Conservation (phyloP, 2,113 vertebrate genomes). For the Triplophysa tibetana region DNA sequence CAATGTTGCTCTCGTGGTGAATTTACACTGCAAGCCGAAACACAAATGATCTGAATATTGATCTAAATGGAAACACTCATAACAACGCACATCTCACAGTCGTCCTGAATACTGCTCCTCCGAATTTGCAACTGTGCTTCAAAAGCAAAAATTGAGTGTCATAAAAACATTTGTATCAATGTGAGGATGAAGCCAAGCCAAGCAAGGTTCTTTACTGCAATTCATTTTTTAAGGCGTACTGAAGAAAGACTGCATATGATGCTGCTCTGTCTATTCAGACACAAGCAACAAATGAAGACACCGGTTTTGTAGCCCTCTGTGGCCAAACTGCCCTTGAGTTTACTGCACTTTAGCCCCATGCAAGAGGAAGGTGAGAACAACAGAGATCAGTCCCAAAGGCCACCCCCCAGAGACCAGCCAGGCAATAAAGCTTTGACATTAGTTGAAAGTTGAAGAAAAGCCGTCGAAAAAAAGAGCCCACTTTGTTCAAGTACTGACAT, state of each 20-base stretch:
- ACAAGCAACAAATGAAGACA: constrained; percentile 47
- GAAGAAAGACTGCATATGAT: constrained; percentile 52
- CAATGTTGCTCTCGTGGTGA: background rate
- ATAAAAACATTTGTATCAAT: constrained; percentile 1
- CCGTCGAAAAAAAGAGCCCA: constrained; percentile 22
- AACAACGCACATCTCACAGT: background rate
- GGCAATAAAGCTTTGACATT: constrained; percentile 7
- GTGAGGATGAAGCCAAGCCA: constrained; percentile 31
- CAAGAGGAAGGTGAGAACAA: background rate
- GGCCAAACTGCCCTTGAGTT: constrained; percentile 10
- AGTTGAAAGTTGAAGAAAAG: constrained; percentile 25
- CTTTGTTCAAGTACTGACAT: constrained; percentile 59
- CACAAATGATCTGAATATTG: background rate
- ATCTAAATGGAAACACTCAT: constrained; percentile 7
- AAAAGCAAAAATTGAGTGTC: background rate
- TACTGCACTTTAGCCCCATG: constrained; percentile 30
- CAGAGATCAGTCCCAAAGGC: constrained; percentile 29
- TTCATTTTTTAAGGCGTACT: constrained; percentile 62
- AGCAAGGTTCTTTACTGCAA: constrained; percentile 21
- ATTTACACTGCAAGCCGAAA: background rate
- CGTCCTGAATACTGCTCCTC: constrained; percentile 18
- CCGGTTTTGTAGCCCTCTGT: constrained; percentile 37
- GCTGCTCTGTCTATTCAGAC: constrained; percentile 43
- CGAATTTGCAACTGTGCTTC: constrained; percentile 30
- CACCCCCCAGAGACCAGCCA: constrained; percentile 12